Evolutionary conservation across 2,797 vertebrate genomes (phyloP).

Genomic region (Chaunax sp.): DNA sequence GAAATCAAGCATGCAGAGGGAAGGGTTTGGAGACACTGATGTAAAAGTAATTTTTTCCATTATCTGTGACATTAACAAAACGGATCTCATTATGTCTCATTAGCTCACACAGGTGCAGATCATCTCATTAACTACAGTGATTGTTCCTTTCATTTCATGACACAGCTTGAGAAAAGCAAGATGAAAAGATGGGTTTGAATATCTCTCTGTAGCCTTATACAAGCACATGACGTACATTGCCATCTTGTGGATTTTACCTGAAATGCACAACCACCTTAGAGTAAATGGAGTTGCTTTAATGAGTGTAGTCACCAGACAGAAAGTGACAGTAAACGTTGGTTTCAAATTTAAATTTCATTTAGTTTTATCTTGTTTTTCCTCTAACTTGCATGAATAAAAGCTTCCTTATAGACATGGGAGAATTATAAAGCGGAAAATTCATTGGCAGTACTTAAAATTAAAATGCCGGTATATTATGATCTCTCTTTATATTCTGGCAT

Average conservation of each 20-base stretch:
- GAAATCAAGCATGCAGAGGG: slow-evolving; percentile 32
- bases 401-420: no score
- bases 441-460: not conserved
- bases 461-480: not conserved
- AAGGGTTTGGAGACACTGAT: slow-evolving; percentile 7
- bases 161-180: slow-evolving; percentile 42
- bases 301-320: not conserved
- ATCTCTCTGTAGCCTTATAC: not conserved
- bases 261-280: slow-evolving; percentile 23
- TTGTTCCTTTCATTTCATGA: slow-evolving; percentile 48
- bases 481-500: not conserved
- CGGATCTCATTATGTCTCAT: slow-evolving; percentile 53
- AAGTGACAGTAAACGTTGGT: not conserved
- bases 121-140: slow-evolving; percentile 31
- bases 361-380: not conserved
- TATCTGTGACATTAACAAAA: slow-evolving; percentile 60
- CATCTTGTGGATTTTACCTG: slow-evolving; percentile 69
- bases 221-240: slow-evolving; percentile 46
- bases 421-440: no score
- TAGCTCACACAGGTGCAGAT: slow-evolving; percentile 59
- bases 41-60: slow-evolving; percentile 44
- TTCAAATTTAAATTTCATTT: not conserved
- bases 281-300: no score
- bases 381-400: not conserved
- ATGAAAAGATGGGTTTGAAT: slow-evolving; percentile 24